These are phyloP conservation scores for Choloepus hoffmanni DNA, from an alignment of 2,113 vertebrate genomes.

Conservation along the genomic window DNA sequence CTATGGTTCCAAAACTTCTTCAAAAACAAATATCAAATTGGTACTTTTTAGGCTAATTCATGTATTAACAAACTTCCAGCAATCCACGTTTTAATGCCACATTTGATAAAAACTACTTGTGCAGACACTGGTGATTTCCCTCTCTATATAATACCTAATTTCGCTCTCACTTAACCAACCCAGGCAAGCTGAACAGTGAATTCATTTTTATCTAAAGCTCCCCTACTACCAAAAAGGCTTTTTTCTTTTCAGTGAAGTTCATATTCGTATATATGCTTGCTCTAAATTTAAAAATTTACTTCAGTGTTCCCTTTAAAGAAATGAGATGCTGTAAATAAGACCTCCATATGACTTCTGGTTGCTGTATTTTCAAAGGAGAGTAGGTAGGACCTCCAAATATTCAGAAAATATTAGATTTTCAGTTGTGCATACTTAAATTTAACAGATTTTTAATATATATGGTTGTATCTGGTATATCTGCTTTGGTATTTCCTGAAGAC, in stretches of 20 bases:
- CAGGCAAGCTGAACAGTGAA: not conserved
- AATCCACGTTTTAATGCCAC: not conserved
- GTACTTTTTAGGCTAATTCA: not conserved
- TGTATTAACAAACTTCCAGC: not conserved
- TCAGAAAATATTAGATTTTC: not conserved
- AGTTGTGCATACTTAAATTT: not conserved
- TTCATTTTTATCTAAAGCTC: not conserved
- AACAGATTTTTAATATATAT: not conserved
- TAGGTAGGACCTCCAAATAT: not conserved
- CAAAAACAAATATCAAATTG: not conserved
- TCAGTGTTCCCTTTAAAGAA: conserved; percentile 7
- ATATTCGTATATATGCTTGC: not conserved
- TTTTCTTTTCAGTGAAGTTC: conserved; percentile 9
- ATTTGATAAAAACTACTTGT: not conserved
- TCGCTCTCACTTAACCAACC: not conserved
- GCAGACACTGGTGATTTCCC: not conserved
- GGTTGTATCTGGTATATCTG: not conserved
- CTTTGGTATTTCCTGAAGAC: conserved; percentile 15
- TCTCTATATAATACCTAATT: not conserved
- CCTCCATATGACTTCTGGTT: not conserved
- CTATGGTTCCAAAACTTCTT: not conserved
- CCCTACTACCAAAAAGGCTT: not conserved
- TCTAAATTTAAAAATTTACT: not conserved
- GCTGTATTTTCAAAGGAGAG: not conserved
- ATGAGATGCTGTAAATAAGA: not conserved